Base-by-base conservation (phyloP, 2,113 vertebrate species). In the Sinocyclocheilus maitianheensis region DNA sequence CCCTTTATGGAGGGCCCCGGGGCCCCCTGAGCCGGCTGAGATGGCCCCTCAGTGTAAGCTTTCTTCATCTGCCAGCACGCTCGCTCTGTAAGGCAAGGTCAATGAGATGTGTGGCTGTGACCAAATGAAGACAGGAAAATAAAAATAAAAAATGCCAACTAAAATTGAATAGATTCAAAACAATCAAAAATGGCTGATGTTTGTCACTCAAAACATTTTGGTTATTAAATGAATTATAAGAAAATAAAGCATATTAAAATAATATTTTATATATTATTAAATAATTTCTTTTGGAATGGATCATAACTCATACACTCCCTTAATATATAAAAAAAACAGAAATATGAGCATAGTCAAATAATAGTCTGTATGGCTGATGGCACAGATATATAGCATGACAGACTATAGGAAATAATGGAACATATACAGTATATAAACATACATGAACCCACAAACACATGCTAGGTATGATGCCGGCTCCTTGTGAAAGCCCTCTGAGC, bases 51-150 rank as follows among this genome's bases (percentile, higher is more conserved):
- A 92, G 84, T 86, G 89, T 93, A 67, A 83, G 65, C 71, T 78
- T 72, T 85, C 87, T 81, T 90, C 89, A 84, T 62, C 69, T 85
- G 89, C 77, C 85, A 87, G 77, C 30, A 74, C 90, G 92, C 90
- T 92, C 92, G 90, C 92, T 94, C 95, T 96, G 95, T 94, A 95
- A 95, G 90, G 94, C 93, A 95, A 95, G 94, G 94, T 94, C 94
- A 95, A 91, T 95, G 93, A 95, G 93, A 95, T 94, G 94, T 94
- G 93, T 93, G 92, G 93, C 92, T 94, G 94, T 95, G 94, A 94
- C 94, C 92, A 93, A 93, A 94, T 93, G 93, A 92, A 91, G 92
- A 94, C 90, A 93, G 91, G 89, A 93, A 93, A 91, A 93, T 89
- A 89, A 91, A 93, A 93, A 91, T 92, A 92, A 93, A 91, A 93